phyloP scores from a whole-genome alignment of 2,797 vertebrate species.

The Paratrypauchen microcephalus region DNA sequence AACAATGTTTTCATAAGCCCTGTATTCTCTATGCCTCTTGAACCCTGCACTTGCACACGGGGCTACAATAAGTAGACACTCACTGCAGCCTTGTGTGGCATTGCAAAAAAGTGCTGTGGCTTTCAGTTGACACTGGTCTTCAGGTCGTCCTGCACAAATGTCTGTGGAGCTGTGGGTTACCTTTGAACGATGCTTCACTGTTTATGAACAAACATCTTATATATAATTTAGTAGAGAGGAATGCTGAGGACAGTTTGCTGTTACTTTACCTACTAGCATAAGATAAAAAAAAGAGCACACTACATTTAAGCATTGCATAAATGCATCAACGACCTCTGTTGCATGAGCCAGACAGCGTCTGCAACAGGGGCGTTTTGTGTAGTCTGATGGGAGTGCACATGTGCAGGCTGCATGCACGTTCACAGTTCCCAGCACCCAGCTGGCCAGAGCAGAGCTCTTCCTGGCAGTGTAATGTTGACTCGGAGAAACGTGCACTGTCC shows the following conservation, averaged over 20 bases:
- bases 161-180: conserved; percentile 18
- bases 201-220: conserved; percentile 21
- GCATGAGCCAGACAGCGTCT: conserved; percentile 43
- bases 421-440: conserved; percentile 58
- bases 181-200: conserved; percentile 19
- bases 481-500: conserved; percentile 39
- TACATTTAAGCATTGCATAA: conserved; percentile 65
- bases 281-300: conserved; percentile 24
- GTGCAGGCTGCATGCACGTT: conserved; percentile 49
- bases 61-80: too few relatives aligned
- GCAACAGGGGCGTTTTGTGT: conserved; percentile 34
- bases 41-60: conserved; percentile 4
- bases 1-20: conserved; percentile 28
- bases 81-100: conserved; percentile 14
- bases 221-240: conserved; percentile 37
- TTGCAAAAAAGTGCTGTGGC: conserved; percentile 42
- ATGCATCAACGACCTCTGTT: conserved; percentile 57
- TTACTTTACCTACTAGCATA: conserved; percentile 35
- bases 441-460: conserved; percentile 58
- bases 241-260: conserved; percentile 23
- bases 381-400: conserved; percentile 37
- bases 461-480: conserved; percentile 49
- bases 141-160: background rate
- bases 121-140: conserved; percentile 15
- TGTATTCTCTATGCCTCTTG: conserved; percentile 23